Evolutionary conservation across 2,888 invertebrate genomes (phyloP).

Genomic region (Caenorhabditis wallacei): DNA sequence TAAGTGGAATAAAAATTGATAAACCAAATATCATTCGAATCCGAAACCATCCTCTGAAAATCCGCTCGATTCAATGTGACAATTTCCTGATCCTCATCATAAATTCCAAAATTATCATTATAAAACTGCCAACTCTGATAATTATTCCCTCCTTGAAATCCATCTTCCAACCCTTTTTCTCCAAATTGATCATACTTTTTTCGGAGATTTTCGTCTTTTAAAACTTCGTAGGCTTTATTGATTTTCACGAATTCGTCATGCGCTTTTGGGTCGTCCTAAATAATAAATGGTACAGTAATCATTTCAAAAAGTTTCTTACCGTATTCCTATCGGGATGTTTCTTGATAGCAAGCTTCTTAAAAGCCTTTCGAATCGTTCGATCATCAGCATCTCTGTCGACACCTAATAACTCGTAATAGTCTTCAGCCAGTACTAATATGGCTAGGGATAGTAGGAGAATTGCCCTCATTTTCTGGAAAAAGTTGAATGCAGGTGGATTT

Average conservation of each 20-base stretch:
- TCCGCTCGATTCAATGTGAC: conserved; percentile 89
- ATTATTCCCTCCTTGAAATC: conserved; percentile 86
- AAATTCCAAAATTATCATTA: conserved; percentile 90
- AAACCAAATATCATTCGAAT: conserved; percentile 88
- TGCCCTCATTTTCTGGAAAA: conserved; percentile 59
- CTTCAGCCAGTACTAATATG: conserved; percentile 75
- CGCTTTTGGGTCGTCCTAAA: conserved; percentile 88
- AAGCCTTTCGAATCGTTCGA: conserved; percentile 89
- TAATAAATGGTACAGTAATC: neutral
- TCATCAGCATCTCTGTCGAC: conserved; percentile 87
- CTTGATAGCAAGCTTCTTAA: conserved; percentile 89
- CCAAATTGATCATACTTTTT: conserved; percentile 85
- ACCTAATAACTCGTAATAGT: conserved; percentile 88
- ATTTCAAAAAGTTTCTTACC: conserved; percentile 75
- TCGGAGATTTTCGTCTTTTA: conserved; percentile 89
- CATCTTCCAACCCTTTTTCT: conserved; percentile 87
- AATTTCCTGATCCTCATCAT: conserved; percentile 91
- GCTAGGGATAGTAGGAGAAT: conserved; percentile 32
- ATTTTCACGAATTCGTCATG: conserved; percentile 90
- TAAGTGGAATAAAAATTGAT: conserved; percentile 93
- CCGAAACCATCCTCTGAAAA: conserved; percentile 87
- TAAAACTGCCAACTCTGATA: conserved; percentile 92
- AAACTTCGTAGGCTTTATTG: conserved; percentile 91
- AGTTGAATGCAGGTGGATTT: neutral
- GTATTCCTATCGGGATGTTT: conserved; percentile 89